phyloP scores from a whole-genome alignment of 2,113 vertebrate genomes.

The Scortum barcoo region DNA sequence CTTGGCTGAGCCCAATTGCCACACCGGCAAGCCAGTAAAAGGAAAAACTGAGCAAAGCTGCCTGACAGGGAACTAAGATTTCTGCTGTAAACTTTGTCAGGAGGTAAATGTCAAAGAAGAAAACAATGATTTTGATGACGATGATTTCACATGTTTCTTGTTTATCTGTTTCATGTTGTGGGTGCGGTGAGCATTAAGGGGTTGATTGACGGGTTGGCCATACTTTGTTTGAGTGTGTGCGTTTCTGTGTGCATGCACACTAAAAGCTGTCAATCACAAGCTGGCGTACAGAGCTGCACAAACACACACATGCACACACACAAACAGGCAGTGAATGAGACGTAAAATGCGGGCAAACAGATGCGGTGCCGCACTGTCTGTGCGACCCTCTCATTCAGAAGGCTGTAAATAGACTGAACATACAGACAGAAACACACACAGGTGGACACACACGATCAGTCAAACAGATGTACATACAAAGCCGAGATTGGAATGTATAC shows the following conservation, averaged over 20 bases:
- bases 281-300: neutral
- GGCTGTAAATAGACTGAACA: constrained; percentile 63
- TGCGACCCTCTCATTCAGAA: constrained; percentile 7
- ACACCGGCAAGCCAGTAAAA: neutral
- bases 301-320: constrained; percentile 1
- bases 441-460: constrained; percentile 38
- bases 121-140: neutral
- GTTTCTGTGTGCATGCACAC: constrained; percentile 23
- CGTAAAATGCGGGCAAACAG: constrained; percentile 59
- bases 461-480: constrained; percentile 58
- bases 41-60: neutral
- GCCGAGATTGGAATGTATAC: constrained; percentile 43
- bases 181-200: constrained; percentile 11
- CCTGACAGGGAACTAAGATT: neutral
- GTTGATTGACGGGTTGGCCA: constrained; percentile 16
- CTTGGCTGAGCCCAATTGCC: constrained; percentile 13
- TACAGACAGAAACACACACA: constrained; percentile 45
- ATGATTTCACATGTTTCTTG: constrained; percentile 28
- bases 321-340: constrained; percentile 43
- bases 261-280: constrained; percentile 44
- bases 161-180: constrained; percentile 14
- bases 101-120: neutral
- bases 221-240: constrained; percentile 16
- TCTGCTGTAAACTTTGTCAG: neutral
- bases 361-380: constrained; percentile 57